Percentiles rank a stretch among this genome's conserved stretches.
phyloP scores from a whole-genome alignment of 37 sponge, comb jelly and placozoan species.

The Eunapius fragilis region DNA sequence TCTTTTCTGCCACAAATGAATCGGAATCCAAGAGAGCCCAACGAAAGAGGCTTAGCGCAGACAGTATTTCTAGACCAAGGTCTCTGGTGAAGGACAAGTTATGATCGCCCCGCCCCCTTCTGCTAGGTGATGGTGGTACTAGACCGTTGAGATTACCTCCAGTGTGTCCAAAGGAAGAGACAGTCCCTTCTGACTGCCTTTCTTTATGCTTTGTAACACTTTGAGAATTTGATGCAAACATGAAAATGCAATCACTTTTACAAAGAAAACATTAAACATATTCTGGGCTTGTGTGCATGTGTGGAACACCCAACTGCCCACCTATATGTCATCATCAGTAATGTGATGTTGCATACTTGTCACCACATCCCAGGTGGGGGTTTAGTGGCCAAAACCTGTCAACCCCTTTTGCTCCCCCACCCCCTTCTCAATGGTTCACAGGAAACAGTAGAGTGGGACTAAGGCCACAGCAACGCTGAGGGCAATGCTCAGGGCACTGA shows the following conservation, averaged over 20 bases:
- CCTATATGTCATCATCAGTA: not conserved
- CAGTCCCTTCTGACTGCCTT: not conserved
- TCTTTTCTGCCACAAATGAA: conserved; percentile 54
- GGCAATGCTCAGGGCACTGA: conserved; percentile 36
- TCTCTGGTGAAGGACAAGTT: not conserved
- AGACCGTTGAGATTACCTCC: not conserved
- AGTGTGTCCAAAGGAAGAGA: not conserved
- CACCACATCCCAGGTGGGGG: too few relatives aligned
- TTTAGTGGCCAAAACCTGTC: too few relatives aligned
- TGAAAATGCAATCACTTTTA: not conserved
- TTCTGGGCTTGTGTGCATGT: not conserved
- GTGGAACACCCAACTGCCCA: not conserved
- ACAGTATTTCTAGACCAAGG: conserved; percentile 36
- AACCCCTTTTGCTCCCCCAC: not conserved
- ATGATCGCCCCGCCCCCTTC: not conserved
- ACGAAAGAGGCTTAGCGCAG: not conserved
- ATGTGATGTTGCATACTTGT: not conserved
- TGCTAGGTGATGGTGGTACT: not conserved
- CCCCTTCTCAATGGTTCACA: conserved; percentile 20
- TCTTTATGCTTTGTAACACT: not conserved
- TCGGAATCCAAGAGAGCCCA: not conserved
- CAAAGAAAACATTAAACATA: not conserved
- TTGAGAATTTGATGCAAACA: not conserved
- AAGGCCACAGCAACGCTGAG: conserved; percentile 40
- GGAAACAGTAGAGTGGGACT: conserved; percentile 52